Conservation (phyloP, 2,888 invertebrate genomes). For the Idaea dimidiata region DNA sequence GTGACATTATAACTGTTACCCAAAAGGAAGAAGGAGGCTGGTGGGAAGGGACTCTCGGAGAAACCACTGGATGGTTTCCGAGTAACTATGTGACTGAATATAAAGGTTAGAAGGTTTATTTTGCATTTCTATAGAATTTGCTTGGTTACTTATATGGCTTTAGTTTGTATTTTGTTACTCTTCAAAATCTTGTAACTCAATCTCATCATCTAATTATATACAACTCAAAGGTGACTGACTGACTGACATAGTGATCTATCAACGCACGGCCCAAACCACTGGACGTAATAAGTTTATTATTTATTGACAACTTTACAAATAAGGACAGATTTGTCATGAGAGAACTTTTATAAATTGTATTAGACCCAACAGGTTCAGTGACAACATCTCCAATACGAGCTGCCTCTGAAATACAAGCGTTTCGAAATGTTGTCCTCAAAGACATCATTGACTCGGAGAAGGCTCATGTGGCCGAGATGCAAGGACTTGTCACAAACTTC, state of each 20-base stretch:
- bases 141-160: neutral
- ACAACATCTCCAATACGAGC: constrained; percentile 84
- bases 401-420: constrained; percentile 87
- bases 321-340: neutral
- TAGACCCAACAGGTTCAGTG: constrained; percentile 79
- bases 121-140: neutral
- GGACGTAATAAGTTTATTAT: too few species aligned
- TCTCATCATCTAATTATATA: too few species aligned
- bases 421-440: constrained; percentile 91
- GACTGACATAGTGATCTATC: too few species aligned
- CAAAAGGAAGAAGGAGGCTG: constrained; percentile 98
- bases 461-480: constrained; percentile 94
- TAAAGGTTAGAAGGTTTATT: constrained; percentile 74
- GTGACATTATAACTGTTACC: constrained; percentile 97
- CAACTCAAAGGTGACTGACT: constrained; percentile 6
- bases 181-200: too few species aligned
- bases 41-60: constrained; percentile 99
- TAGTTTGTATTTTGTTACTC: too few species aligned
- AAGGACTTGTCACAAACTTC: constrained; percentile 91
- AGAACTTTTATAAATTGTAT: constrained; percentile 10
- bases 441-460: constrained; percentile 96
- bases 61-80: constrained; percentile 99
- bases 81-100: constrained; percentile 97
- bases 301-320: neutral
- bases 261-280: too few species aligned